Percentiles rank a stretch among this genome's conserved stretches.
Evolutionary conservation across 2,113 vertebrate species (phyloP).

Genomic region (Shinisaurus crocodilurus): DNA sequence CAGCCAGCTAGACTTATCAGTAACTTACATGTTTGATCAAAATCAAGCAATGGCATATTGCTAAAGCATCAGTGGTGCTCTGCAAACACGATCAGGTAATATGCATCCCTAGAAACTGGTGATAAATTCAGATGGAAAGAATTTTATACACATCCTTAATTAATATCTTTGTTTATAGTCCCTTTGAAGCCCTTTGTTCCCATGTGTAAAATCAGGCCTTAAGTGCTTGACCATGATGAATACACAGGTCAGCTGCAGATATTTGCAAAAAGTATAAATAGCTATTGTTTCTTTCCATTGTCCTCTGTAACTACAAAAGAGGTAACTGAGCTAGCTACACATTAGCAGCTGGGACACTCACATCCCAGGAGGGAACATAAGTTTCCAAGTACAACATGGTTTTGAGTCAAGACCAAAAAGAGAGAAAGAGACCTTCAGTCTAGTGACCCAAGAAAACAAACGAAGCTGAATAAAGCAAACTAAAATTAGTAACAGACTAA

Average conservation of each 20-base stretch:
- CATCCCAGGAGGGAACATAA: not conserved
- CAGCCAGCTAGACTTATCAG: too few species aligned
- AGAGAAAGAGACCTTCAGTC: conserved; percentile 1
- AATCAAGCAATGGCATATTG: not conserved
- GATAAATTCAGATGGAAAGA: not conserved
- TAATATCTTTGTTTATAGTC: not conserved
- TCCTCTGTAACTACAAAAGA: not conserved
- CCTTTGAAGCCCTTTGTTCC: not conserved
- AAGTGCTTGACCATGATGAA: not conserved
- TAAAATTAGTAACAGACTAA: conserved; percentile 65
- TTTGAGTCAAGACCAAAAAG: conserved; percentile 45
- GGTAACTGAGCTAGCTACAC: not conserved
- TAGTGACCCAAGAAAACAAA: conserved; percentile 60
- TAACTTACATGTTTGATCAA: not conserved
- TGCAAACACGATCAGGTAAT: not conserved
- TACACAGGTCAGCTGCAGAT: not conserved
- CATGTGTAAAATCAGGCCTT: not conserved
- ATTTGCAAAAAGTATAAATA: conserved; percentile 3
- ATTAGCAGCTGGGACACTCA: not conserved
- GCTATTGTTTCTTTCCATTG: not conserved
- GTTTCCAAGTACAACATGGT: conserved; percentile 11
- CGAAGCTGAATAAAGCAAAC: conserved; percentile 60
- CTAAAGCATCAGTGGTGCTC: not conserved
- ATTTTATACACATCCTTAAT: not conserved
- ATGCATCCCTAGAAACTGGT: not conserved